Base-by-base conservation (phyloP, 2,888 invertebrate species). In the Bombyx huttoni region DNA sequence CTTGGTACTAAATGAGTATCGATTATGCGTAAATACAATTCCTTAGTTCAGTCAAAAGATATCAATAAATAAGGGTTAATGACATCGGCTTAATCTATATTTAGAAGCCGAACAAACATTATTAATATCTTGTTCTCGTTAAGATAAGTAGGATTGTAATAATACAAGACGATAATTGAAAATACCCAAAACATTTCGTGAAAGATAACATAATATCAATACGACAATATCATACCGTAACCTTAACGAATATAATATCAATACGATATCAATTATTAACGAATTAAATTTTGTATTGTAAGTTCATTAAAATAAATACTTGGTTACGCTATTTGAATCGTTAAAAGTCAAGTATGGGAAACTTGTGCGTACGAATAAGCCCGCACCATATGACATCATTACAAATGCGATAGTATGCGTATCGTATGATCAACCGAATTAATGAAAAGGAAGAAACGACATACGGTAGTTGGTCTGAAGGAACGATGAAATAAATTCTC, bases 401-500 rank as follows among this genome's bases (percentile, higher is more conserved):
- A 75, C 58, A 71, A 77, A 85, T 86, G 74, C 81, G 70, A 63
- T 67, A 70, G 68, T 63, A 64, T 59, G 68, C 74, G 72, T 86
- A 87, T 87, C 87, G 76, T 72, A 76, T 75, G 75, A 82, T 83
- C 83, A 70, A 71, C 65, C 68, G 76, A 82, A 84, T 85, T 86
- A 85, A 86, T 85, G 75, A 81, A 81, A 82, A 87, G 83, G 81
- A 86, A 81, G 71, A 67, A 65, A 75, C 67, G 68, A 80, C 87
- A 86, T 85, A 84, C 77, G 80, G 78, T 50, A 53, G 80, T 78
- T 50, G 53, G 33, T 54, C 64, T 62, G 57, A 75, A 74, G 67
- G 68, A 72, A 64, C 60, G 55, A 56, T 57, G 58, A 62, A 61
- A 64, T 50, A 56, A 53, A 67, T 85, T 87, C 86, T 78, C 86